Evolutionary conservation across 2,113 vertebrate species (phyloP), one percentile per base, ranked within the genome.

Genomic region (Alethe diademata): DNA sequence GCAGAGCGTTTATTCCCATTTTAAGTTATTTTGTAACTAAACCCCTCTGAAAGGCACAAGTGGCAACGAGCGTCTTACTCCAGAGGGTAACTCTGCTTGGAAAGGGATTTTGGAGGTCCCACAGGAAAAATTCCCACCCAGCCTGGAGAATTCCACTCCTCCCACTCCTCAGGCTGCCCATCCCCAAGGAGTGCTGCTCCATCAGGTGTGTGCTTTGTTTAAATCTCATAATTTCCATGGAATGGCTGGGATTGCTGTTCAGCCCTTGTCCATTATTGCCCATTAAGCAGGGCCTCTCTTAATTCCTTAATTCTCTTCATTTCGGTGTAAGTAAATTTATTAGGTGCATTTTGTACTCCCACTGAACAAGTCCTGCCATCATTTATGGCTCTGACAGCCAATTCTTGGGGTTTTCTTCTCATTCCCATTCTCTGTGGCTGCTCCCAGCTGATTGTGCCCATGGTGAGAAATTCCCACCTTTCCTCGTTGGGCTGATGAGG

Each of bases 381-480:
- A 36, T 17, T 64, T 45, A 17, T 10, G n/a, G 25, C 38, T 6
- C 78, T 40, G 47, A 42, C 70, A 42, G 65, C 9, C 60, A 60
- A 0, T 11, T n/a, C 3, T 54, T 54, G 69, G 40, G 40, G 11
- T 26, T 72, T 64, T 54, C n/a, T 13, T 28, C 62, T 83, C 28
- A 1, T 60, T 65, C 69, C 67, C 19, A 1, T 33, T 78, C 71
- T 50, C 53, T 0, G 0, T 2, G 16, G 79, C 50, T 1, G 1
- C 45, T 2, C 1, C 51, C 51, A 31, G 31, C 28, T 40, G 9
- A n/a, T 19, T 8, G 12, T 38, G 65, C 24, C 28, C 36, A 1
- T 1, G 36, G n/a, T n/a, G 78, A 53, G 25, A 19, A 48, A 79
- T 88, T 70, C 74, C 48, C 29, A 14, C 11, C 3, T 64, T 73